phyloP scores from a whole-genome alignment of 2,797 vertebrate species.

The Crocodylus rhombifer region DNA sequence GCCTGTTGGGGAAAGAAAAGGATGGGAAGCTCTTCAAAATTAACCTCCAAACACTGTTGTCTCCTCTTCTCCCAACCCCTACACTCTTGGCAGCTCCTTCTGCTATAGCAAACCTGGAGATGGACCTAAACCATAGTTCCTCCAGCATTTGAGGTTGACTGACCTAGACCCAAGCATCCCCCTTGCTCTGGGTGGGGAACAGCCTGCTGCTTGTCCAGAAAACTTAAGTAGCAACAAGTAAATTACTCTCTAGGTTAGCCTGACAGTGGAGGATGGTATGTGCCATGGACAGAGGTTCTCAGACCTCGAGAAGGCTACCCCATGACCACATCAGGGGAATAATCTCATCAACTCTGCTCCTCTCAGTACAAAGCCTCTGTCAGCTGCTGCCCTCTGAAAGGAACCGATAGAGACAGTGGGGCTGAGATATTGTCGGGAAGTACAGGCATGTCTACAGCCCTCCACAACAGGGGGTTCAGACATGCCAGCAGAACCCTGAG shows the following conservation, averaged over 20 bases:
- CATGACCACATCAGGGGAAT: neutral
- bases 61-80: accelerated
- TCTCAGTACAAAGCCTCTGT: too few relatives aligned
- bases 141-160: neutral
- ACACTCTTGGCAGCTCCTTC: neutral
- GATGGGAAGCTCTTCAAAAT: too few relatives aligned
- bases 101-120: neutral
- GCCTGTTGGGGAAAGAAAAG: slow-evolving; percentile 81
- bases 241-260: neutral
- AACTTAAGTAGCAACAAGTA: neutral
- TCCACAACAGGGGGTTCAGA: too few relatives aligned
- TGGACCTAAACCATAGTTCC: accelerated
- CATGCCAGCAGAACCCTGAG: too few relatives aligned
- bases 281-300: neutral
- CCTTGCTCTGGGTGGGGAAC: neutral
- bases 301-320: neutral
- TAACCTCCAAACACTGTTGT: accelerated
- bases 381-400: too few relatives aligned
- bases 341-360: neutral
- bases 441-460: too few relatives aligned
- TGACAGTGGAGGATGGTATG: neutral
- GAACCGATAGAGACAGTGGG: too few relatives aligned
- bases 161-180: neutral
- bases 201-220: neutral
- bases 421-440: too few relatives aligned